Evolutionary conservation across 2,888 invertebrate genomes (phyloP).

Genomic region (Actias luna): DNA sequence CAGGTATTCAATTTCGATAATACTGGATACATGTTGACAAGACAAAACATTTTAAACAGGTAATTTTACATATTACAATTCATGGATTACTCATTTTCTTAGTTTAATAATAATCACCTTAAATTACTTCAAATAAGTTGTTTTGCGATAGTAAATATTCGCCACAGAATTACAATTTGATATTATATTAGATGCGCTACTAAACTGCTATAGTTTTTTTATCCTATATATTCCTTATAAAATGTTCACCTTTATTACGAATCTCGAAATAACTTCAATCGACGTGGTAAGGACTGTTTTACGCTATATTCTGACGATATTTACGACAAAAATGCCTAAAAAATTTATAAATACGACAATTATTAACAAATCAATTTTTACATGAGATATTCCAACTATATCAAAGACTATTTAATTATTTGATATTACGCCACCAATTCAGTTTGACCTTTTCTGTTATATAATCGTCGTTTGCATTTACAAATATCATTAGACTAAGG

Average conservation of each 20-base stretch:
- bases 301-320: neutral
- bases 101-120: no score
- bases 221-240: no score
- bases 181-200: no score
- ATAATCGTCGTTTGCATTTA: constrained; percentile 14
- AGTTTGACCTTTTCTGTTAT: constrained; percentile 17
- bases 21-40: neutral
- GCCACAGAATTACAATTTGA: no score
- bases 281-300: neutral
- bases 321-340: neutral
- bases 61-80: no score
- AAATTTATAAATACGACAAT: neutral
- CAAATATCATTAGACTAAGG: constrained; percentile 17
- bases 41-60: no score
- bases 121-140: no score
- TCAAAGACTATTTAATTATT: neutral
- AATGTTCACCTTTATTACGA: no score
- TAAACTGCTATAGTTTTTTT: no score
- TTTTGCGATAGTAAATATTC: no score
- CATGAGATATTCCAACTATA: neutral
- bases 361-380: neutral
- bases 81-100: no score
- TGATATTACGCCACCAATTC: constrained; percentile 10
- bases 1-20: neutral
- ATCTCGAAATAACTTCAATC: neutral